These are phyloP conservation scores for Buphagus erythrorhynchus DNA, from an alignment of 2,797 vertebrate species.

Conservation along the genomic window DNA sequence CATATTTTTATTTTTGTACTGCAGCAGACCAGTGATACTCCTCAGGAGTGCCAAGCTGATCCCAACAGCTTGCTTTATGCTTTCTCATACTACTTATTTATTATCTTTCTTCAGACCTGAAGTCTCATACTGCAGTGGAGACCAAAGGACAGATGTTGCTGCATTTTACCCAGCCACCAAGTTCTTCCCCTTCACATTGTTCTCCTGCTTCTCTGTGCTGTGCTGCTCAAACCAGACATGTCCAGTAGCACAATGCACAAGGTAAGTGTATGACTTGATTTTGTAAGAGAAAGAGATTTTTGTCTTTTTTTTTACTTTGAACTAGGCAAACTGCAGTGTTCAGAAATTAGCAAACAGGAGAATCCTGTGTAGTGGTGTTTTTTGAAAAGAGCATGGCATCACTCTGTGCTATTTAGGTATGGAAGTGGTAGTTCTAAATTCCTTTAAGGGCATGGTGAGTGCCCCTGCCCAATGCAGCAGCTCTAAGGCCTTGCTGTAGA, in stretches of 20 bases:
- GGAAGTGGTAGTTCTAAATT: background rate
- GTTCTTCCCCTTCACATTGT: background rate
- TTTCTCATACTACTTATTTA: background rate
- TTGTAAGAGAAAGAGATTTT: background rate
- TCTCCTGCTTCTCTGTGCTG: background rate
- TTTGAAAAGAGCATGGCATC: background rate
- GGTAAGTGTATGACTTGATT: background rate
- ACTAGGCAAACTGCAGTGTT: background rate
- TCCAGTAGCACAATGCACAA: background rate
- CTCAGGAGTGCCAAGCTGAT: background rate
- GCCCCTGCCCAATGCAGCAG: background rate
- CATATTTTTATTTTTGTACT: background rate
- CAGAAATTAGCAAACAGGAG: background rate
- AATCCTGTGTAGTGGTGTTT: background rate
- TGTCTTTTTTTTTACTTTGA: constrained; percentile 31
- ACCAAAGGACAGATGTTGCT: background rate
- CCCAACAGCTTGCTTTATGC: background rate
- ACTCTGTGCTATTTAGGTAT: background rate
- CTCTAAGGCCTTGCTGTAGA: background rate
- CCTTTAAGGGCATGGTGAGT: background rate
- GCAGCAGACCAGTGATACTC: background rate
- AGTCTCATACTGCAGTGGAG: background rate
- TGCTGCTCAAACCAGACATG: background rate
- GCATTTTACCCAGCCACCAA: background rate
- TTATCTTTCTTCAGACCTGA: background rate